A percentile compares a stretch with the other conserved stretches of the same genome.
These are phyloP conservation scores for Okamejei kenojei DNA, from an alignment of 2,797 vertebrate genomes.

Conservation along the genomic window DNA sequence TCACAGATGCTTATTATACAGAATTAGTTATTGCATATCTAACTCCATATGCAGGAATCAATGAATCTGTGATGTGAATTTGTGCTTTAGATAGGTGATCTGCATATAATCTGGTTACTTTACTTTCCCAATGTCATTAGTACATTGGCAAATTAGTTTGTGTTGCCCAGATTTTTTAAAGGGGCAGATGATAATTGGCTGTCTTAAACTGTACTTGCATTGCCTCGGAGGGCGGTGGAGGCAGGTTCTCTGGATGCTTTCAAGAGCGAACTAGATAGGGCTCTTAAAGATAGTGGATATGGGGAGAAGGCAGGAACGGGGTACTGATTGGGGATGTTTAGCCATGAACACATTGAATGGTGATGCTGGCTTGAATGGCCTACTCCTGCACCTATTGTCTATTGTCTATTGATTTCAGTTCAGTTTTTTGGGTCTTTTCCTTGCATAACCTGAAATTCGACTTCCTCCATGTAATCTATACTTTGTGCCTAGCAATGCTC, in stretches of 20 bases:
- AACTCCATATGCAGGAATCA: not conserved
- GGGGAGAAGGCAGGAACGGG: too few relatives aligned
- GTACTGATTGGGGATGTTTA: too few relatives aligned
- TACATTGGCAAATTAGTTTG: not conserved
- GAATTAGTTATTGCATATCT: not conserved
- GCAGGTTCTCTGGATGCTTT: too few relatives aligned
- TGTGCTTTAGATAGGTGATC: not conserved
- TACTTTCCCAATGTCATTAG: slow-evolving; percentile 1
- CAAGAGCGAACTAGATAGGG: too few relatives aligned
- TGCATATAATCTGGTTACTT: not conserved
- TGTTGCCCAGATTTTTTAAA: not conserved
- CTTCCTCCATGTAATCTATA: too few relatives aligned
- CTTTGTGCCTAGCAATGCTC: not conserved
- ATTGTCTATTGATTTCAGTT: not conserved
- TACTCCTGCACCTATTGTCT: too few relatives aligned
- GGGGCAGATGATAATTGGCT: not conserved
- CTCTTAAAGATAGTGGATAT: too few relatives aligned
- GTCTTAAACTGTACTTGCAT: not conserved
- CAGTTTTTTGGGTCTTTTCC: not conserved
- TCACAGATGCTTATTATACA: not conserved
- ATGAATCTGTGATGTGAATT: not conserved
- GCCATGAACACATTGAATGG: too few relatives aligned
- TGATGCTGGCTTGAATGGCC: too few relatives aligned
- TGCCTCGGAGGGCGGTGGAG: too few relatives aligned
- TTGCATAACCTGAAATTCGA: not conserved